A percentile compares a stretch with the other conserved stretches of the same genome.
These are phyloP conservation scores for Cotesia vestalis DNA, from an alignment of 1,140 invertebrate species.

Conservation along the genomic window DNA sequence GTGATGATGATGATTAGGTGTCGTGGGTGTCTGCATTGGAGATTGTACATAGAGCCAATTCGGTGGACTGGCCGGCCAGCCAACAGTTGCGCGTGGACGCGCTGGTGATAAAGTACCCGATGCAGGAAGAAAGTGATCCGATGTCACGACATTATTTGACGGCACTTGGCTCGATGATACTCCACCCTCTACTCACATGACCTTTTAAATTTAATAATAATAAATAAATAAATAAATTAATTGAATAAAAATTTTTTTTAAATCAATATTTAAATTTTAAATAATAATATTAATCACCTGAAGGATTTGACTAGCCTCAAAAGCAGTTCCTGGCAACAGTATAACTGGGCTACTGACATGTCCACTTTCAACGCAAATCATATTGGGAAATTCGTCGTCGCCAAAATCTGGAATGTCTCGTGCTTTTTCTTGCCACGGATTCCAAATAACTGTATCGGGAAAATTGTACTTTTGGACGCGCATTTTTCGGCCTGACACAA, in stretches of 20 bases:
- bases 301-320: conserved; percentile 87
- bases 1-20: conserved; percentile 48
- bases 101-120: conserved; percentile 25
- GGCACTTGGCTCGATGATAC: conserved; percentile 53
- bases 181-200: conserved; percentile 70
- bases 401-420: conserved; percentile 93
- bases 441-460: conserved; percentile 96
- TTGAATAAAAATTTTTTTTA: background rate
- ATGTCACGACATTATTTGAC: conserved; percentile 48
- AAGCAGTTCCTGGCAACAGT: conserved; percentile 85
- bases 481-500: conserved; percentile 90
- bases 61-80: conserved; percentile 43
- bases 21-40: conserved; percentile 39
- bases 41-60: conserved; percentile 54
- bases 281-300: conserved; percentile 67
- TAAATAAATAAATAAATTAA: conserved; percentile 1
- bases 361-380: conserved; percentile 95
- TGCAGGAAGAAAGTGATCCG: conserved; percentile 43
- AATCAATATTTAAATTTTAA: background rate
- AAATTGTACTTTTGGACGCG: conserved; percentile 93
- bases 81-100: conserved; percentile 45
- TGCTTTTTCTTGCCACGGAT: conserved; percentile 93
- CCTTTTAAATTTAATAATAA: conserved; percentile 43
- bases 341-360: conserved; percentile 86
- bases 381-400: conserved; percentile 93